Evolutionary conservation across 2,113 vertebrate genomes (phyloP).

Genomic region (Mohoua ochrocephala): DNA sequence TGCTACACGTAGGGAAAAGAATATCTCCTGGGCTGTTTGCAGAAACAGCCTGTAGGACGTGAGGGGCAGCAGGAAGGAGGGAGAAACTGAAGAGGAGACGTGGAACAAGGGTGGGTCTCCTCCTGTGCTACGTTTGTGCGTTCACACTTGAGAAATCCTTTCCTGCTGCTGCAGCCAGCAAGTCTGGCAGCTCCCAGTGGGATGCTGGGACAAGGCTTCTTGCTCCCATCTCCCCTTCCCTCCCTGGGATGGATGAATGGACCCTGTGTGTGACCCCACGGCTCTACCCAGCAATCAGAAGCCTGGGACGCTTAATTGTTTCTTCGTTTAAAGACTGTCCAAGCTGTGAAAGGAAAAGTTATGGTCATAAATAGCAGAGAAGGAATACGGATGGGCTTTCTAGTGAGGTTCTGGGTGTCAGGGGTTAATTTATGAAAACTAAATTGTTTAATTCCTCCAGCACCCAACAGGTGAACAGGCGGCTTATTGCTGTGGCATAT

Average conservation of each 20-base stretch:
- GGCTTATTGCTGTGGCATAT: background rate
- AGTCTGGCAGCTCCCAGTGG: background rate
- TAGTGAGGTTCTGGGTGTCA: background rate
- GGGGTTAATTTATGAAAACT: background rate
- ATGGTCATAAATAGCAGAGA: background rate
- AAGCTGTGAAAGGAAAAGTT: background rate
- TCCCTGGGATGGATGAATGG: background rate
- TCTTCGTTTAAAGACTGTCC: background rate
- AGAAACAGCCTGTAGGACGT: background rate
- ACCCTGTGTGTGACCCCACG: rapidly evolving
- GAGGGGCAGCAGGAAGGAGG: background rate
- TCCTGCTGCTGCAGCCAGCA: background rate
- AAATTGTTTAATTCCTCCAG: slow-evolving; percentile 1
- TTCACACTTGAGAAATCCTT: background rate
- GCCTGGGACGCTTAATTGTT: background rate
- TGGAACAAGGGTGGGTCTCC: background rate
- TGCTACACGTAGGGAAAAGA: rapidly evolving
- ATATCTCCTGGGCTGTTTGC: background rate
- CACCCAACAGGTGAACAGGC: slow-evolving; percentile 21
- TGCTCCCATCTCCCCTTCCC: background rate
- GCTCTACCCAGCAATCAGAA: background rate
- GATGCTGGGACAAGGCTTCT: background rate
- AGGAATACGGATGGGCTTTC: background rate
- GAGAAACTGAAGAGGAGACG: background rate
- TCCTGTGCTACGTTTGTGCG: background rate